Percentiles rank a stretch among this genome's conserved stretches.
These are phyloP conservation scores for Pholis gunnellus DNA, from an alignment of 2,113 vertebrate genomes.

Conservation along the genomic window DNA sequence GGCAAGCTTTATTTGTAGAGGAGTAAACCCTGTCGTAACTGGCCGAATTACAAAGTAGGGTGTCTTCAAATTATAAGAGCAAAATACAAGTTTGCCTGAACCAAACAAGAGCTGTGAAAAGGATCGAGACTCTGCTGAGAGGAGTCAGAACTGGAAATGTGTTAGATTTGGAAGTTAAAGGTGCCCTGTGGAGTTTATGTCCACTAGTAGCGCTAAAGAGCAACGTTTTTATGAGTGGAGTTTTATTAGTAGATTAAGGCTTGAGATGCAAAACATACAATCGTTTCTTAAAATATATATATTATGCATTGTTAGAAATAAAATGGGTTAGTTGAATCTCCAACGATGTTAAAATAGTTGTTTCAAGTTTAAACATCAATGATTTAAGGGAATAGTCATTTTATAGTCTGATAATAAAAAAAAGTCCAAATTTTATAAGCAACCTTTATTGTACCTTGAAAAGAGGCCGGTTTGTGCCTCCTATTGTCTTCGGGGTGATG, in stretches of 20 bases:
- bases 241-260: background rate
- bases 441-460: background rate
- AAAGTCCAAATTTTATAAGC: background rate
- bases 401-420: too few relatives aligned
- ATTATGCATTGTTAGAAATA: too few relatives aligned
- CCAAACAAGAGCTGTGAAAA: background rate
- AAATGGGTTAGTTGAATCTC: too few relatives aligned
- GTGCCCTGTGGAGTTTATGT: too few relatives aligned
- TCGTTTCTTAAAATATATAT: too few relatives aligned
- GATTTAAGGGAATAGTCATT: background rate
- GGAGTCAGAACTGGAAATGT: background rate
- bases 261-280: background rate
- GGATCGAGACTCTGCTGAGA: background rate
- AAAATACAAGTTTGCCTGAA: background rate
- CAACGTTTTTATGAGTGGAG: background rate
- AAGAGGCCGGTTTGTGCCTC: background rate
- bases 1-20: background rate
- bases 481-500: background rate
- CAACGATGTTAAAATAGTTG: too few relatives aligned
- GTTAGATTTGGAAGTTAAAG: too few relatives aligned
- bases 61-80: background rate
- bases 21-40: fast-evolving
- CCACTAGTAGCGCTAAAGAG: background rate
- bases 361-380: background rate
- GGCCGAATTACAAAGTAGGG: background rate